Conservation (phyloP, 2,797 vertebrate species). For the Onychomys leucogaster region DNA sequence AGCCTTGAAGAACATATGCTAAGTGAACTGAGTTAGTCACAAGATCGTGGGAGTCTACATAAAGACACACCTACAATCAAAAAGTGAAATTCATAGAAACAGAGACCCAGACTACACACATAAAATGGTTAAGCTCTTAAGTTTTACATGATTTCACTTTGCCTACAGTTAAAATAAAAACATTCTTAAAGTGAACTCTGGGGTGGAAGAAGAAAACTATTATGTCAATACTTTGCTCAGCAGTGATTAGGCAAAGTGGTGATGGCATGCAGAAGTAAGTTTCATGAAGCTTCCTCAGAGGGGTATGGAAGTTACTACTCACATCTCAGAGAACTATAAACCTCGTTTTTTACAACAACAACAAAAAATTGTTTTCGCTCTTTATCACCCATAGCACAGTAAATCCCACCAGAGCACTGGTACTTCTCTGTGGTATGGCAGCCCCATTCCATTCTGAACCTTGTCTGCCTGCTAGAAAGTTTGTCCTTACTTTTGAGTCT, state of each 20-base stretch:
- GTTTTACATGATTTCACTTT: background rate
- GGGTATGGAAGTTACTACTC: background rate
- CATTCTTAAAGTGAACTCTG: background rate
- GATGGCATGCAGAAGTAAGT: constrained; percentile 9
- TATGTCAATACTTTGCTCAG: constrained; percentile 19
- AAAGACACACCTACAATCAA: background rate
- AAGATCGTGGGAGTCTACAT: background rate
- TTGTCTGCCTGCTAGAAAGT: background rate
- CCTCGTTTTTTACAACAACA: background rate
- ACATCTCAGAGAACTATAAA: background rate
- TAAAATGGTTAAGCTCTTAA: constrained; percentile 41
- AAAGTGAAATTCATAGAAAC: constrained; percentile 9
- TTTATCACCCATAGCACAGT: background rate
- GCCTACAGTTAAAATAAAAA: constrained; percentile 12
- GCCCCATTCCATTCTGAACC: background rate
- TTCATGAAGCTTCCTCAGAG: background rate
- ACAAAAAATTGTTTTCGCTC: background rate
- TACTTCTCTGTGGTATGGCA: background rate
- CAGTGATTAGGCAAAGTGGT: constrained; percentile 5
- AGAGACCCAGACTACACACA: background rate
- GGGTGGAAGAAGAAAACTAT: background rate
- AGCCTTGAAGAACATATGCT: background rate
- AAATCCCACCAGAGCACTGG: background rate
- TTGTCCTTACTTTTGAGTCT: background rate
- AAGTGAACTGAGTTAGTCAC: constrained; percentile 21